A percentile compares a stretch with the other conserved stretches of the same genome.
These are phyloP conservation scores for Acestrorhynchus altus DNA, from an alignment of 2,797 vertebrate species.

Conservation along the genomic window DNA sequence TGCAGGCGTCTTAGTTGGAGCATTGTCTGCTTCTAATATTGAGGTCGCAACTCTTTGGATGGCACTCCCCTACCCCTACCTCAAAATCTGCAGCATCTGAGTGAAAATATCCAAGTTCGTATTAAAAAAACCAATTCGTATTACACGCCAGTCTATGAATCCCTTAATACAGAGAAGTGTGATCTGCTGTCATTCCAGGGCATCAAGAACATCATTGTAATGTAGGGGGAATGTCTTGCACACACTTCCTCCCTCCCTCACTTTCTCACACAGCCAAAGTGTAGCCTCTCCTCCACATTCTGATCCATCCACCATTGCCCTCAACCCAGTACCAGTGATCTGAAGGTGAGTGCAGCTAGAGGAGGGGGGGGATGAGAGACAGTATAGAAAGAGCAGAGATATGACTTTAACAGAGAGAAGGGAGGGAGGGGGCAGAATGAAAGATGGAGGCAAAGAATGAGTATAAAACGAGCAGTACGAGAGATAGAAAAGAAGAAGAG, in stretches of 20 bases:
- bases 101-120: too few relatives aligned
- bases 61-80: too few relatives aligned
- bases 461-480: not conserved
- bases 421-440: not conserved
- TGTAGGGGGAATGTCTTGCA: not conserved
- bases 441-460: not conserved
- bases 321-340: conserved; percentile 15
- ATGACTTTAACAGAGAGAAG: too few relatives aligned
- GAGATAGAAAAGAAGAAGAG: not conserved
- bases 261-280: too few relatives aligned
- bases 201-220: too few relatives aligned
- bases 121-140: too few relatives aligned
- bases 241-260: not conserved
- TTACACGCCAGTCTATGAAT: conserved; percentile 8
- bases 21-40: too few relatives aligned
- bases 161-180: not conserved
- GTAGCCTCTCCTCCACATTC: not conserved
- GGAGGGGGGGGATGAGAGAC: not conserved
- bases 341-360: not conserved
- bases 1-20: too few relatives aligned
- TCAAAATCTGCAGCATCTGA: too few relatives aligned
- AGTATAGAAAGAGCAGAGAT: not conserved
- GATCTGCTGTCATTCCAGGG: too few relatives aligned
- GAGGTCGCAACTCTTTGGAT: too few relatives aligned
- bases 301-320: conserved; percentile 4